phyloP scores from a whole-genome alignment of 2,797 vertebrate species.

The Hypotaenidia philippensis region DNA sequence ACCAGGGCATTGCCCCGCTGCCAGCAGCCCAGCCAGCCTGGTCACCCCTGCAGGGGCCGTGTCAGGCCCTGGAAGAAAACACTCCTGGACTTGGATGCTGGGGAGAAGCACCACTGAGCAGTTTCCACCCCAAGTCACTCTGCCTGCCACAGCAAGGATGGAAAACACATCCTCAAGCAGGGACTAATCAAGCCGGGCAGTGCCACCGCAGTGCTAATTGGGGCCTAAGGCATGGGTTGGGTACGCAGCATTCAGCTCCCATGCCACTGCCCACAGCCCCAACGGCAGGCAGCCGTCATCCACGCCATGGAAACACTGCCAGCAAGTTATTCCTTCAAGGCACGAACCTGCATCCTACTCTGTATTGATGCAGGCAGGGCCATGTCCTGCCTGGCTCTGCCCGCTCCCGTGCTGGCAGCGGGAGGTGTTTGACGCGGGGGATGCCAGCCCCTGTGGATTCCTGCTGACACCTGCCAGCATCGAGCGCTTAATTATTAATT shows the following conservation, averaged over 20 bases:
- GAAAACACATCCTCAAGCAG: background rate
- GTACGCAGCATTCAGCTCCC: background rate
- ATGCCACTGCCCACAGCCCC: accelerated
- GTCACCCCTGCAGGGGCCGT: background rate
- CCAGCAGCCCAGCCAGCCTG: background rate
- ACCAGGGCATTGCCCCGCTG: background rate
- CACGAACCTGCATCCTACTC: background rate
- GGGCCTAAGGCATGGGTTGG: accelerated
- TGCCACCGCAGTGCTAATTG: no score
- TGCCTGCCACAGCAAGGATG: background rate
- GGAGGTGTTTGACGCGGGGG: accelerated
- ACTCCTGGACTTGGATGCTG: accelerated
- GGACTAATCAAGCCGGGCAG: background rate
- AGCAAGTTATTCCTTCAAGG: background rate
- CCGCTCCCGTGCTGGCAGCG: background rate
- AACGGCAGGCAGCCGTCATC: accelerated
- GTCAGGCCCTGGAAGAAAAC: background rate
- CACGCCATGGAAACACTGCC: background rate
- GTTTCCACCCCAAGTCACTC: background rate
- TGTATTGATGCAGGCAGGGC: background rate
- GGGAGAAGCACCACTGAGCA: accelerated
- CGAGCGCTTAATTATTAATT: slow-evolving; percentile 56
- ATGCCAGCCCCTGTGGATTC: background rate
- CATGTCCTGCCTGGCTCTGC: background rate
- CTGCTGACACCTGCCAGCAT: slow-evolving; percentile 27